Evolutionary conservation across 2,797 vertebrate species (phyloP).

Genomic region (Salmo trutta): DNA sequence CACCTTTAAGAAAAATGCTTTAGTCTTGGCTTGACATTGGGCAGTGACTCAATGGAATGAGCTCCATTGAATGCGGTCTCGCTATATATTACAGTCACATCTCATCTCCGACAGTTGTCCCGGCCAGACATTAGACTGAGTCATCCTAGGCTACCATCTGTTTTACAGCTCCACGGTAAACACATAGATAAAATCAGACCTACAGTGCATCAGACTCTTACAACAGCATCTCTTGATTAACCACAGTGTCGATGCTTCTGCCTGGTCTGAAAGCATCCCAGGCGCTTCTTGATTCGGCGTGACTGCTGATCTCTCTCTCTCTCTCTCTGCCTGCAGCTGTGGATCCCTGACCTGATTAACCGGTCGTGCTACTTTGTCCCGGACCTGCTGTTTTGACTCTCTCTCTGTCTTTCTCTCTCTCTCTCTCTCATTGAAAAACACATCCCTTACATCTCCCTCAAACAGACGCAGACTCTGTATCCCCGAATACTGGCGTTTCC

Average conservation of each 20-base stretch:
- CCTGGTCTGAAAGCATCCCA: neutral
- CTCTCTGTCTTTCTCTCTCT: too few relatives aligned
- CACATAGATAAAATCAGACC: conserved; percentile 10
- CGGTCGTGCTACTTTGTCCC: too few relatives aligned
- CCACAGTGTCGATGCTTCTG: neutral
- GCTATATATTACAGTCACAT: conserved; percentile 16
- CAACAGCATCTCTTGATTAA: conserved; percentile 26
- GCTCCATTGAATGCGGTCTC: neutral
- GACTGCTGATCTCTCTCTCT: neutral
- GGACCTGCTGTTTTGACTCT: too few relatives aligned
- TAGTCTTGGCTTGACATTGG: neutral
- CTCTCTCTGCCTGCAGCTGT: too few relatives aligned
- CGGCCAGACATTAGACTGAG: conserved; percentile 13
- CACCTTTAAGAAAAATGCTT: too few relatives aligned
- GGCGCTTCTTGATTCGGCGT: neutral
- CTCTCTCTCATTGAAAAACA: conserved; percentile 36
- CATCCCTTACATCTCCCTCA: conserved; percentile 17
- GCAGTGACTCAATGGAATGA: neutral
- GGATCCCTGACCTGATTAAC: too few relatives aligned
- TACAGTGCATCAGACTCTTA: conserved; percentile 14
- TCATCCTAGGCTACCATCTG: conserved; percentile 22
- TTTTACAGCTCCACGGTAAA: conserved; percentile 19
- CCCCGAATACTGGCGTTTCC: conserved; percentile 34
- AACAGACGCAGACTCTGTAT: conserved; percentile 20
- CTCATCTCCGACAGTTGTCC: conserved; percentile 6